These are phyloP conservation scores for Alauda arvensis DNA, from an alignment of 2,797 vertebrate species.

Conservation along the genomic window DNA sequence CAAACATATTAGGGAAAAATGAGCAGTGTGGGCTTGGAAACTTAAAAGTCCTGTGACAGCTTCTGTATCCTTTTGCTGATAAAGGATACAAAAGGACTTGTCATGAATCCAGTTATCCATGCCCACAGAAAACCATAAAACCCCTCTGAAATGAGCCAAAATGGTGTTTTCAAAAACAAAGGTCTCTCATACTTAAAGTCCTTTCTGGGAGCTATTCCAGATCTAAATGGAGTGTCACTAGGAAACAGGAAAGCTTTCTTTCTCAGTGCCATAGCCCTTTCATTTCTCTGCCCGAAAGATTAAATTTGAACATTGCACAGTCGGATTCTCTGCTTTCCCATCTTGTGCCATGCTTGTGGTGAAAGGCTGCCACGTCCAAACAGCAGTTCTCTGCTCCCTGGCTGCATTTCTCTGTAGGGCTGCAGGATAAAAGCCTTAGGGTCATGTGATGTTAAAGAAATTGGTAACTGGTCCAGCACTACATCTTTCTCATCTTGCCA, in stretches of 20 bases:
- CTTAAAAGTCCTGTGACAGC: background rate
- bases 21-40: background rate
- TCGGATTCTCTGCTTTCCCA: background rate
- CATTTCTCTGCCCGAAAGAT: constrained; percentile 28
- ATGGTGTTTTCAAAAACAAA: constrained; percentile 44
- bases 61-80: constrained; percentile 21
- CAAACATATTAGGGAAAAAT: background rate
- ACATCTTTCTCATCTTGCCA: background rate
- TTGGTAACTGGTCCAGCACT: background rate
- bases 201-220: constrained; percentile 54
- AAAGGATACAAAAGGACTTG: constrained; percentile 10
- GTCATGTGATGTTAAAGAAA: background rate
- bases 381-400: background rate
- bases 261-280: background rate
- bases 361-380: background rate
- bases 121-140: constrained; percentile 31
- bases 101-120: background rate
- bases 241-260: constrained; percentile 34
- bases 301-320: background rate
- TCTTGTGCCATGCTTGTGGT: background rate
- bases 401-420: background rate
- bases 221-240: constrained; percentile 46
- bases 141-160: constrained; percentile 28
- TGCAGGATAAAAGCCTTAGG: background rate
- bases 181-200: constrained; percentile 33